These are phyloP conservation scores for Etheostoma perlongum DNA, from an alignment of 2,797 vertebrate species.

Conservation along the genomic window DNA sequence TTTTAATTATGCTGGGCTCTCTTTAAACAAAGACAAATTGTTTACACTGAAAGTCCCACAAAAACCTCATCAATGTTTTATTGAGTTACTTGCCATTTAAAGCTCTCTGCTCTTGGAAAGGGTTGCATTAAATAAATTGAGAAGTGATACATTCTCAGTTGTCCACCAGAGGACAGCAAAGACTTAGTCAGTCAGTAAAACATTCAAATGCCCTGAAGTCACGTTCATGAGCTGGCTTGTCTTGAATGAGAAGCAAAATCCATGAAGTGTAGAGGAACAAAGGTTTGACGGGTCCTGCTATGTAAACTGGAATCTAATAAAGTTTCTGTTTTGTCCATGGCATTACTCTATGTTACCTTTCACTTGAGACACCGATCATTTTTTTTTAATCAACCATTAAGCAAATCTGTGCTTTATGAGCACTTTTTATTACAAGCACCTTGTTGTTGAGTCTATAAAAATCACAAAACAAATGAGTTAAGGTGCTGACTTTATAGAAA, in stretches of 20 bases:
- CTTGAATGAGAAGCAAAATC: conserved; percentile 25
- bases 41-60: too few species aligned
- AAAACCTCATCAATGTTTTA: too few species aligned
- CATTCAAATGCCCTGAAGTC: background rate
- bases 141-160: background rate
- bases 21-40: background rate
- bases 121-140: background rate
- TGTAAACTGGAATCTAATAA: conserved; percentile 4
- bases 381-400: background rate
- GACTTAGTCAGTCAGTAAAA: conserved; percentile 13
- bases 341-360: background rate
- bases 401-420: background rate
- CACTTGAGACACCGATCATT: background rate
- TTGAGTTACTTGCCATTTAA: background rate
- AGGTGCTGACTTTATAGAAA: background rate
- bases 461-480: conserved; percentile 1
- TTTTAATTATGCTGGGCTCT: background rate
- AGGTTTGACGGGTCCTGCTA: conserved; percentile 21
- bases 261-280: conserved; percentile 48
- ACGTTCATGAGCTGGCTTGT: conserved; percentile 37
- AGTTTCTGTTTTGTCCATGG: background rate
- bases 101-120: background rate
- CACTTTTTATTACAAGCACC: background rate
- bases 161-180: conserved; percentile 83
- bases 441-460: background rate